A percentile compares a stretch with the other conserved stretches of the same genome.
Evolutionary conservation across 2,113 vertebrate species (phyloP).

Genomic region (Tragelaphus strepsiceros): DNA sequence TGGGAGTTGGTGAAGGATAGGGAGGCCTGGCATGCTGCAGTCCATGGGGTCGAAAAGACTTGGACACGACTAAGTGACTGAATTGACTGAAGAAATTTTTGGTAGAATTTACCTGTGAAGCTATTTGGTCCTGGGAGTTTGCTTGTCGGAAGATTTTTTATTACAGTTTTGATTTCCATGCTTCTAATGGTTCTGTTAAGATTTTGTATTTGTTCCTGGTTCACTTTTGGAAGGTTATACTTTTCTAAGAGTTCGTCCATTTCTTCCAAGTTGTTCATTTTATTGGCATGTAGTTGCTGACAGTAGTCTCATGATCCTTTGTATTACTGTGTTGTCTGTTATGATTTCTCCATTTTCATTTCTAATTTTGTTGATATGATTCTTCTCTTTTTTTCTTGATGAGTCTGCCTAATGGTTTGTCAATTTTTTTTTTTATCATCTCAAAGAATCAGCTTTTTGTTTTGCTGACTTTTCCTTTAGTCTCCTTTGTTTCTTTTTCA

Average conservation of each 20-base stretch:
- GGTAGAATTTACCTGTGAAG: not conserved
- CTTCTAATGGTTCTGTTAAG: not conserved
- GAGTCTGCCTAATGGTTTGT: not conserved
- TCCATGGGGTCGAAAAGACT: not conserved
- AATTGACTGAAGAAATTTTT: not conserved
- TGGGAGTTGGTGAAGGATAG: not conserved
- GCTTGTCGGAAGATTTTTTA: not conserved
- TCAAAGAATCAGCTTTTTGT: not conserved
- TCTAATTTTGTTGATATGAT: not conserved
- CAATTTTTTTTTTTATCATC: not conserved
- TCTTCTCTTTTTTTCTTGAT: not conserved
- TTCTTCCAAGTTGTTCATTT: not conserved
- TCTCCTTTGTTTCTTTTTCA: not conserved
- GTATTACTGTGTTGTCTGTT: not conserved
- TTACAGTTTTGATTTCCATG: not conserved
- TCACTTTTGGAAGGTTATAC: not conserved
- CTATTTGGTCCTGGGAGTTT: not conserved
- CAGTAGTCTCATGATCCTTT: not conserved
- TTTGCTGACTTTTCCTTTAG: not conserved
- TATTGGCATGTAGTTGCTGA: not conserved
- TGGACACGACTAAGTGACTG: accelerated
- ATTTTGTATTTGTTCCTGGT: not conserved
- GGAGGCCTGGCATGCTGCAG: not conserved
- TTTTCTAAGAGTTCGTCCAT: not conserved
- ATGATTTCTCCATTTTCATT: not conserved